Percentiles rank a stretch among this genome's conserved stretches.
phyloP scores from a whole-genome alignment of 2,888 invertebrate species.

The Caenorhabditis uteleia region DNA sequence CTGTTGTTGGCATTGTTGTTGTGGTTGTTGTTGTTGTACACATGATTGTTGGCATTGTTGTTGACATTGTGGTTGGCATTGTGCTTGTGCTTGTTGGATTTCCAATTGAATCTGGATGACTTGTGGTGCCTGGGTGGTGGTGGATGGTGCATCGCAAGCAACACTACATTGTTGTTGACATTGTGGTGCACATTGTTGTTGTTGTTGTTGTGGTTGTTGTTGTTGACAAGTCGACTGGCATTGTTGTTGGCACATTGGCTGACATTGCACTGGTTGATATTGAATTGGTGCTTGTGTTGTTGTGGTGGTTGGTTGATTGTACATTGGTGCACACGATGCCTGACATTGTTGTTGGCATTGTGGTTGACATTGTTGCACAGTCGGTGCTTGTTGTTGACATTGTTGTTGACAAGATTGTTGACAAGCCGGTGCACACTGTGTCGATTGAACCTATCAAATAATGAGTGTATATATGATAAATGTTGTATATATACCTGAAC shows the following conservation, averaged over 20 bases:
- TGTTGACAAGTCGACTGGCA: constrained; percentile 31
- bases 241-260: constrained; percentile 30
- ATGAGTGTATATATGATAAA: neutral
- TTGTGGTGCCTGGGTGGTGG: constrained; percentile 34
- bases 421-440: constrained; percentile 50
- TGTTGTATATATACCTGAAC: constrained; percentile 22
- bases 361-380: constrained; percentile 38
- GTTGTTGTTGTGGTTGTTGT: constrained; percentile 37
- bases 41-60: constrained; percentile 45
- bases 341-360: constrained; percentile 44
- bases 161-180: constrained; percentile 25
- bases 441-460: constrained; percentile 33
- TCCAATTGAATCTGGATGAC: constrained; percentile 33
- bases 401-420: constrained; percentile 42
- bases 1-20: constrained; percentile 33
- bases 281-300: constrained; percentile 11
- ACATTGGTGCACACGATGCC: constrained; percentile 26
- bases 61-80: constrained; percentile 39
- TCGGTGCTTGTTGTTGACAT: constrained; percentile 25
- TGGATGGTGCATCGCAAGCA: constrained; percentile 23
- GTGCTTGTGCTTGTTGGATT: constrained; percentile 12
- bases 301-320: constrained; percentile 22
- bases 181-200: constrained; percentile 24
- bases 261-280: constrained; percentile 9
- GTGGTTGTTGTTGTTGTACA: constrained; percentile 45